These are phyloP conservation scores for Sylvilagus bachmani DNA, from an alignment of 2,113 vertebrate species.

Conservation along the genomic window DNA sequence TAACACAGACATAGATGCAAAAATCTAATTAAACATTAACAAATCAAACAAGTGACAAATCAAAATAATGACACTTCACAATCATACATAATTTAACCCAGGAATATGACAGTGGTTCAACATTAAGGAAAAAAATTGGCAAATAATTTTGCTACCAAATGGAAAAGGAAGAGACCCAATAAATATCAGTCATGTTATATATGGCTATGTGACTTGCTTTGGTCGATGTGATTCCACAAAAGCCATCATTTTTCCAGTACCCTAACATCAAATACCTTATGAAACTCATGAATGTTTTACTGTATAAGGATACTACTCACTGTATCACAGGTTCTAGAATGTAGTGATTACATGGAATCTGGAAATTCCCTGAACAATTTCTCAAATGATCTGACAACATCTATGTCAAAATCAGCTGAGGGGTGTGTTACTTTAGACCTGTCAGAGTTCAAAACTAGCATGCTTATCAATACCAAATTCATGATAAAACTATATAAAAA, in stretches of 20 bases:
- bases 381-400: background rate
- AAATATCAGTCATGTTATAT: background rate
- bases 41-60: slow-evolving; percentile 33
- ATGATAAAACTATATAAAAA: slow-evolving; percentile 42
- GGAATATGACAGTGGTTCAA: slow-evolving; percentile 7
- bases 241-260: background rate
- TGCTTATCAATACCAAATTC: slow-evolving; percentile 40
- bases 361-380: background rate
- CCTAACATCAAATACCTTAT: background rate
- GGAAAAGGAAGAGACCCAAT: background rate
- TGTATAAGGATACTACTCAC: background rate
- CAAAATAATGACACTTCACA: slow-evolving; percentile 34
- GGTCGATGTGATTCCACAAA: slow-evolving; percentile 19
- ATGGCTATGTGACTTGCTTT: background rate
- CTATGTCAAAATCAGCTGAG: background rate
- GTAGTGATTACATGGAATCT: background rate
- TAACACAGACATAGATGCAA: background rate
- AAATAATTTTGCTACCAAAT: slow-evolving; percentile 16
- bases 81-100: background rate
- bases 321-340: background rate
- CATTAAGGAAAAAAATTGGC: background rate
- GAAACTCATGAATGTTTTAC: slow-evolving; percentile 38
- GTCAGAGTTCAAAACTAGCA: background rate
- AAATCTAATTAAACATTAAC: slow-evolving; percentile 38
- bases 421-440: background rate